These are phyloP conservation scores for Orthosia incerta DNA, from an alignment of 2,888 invertebrate genomes.

Conservation along the genomic window DNA sequence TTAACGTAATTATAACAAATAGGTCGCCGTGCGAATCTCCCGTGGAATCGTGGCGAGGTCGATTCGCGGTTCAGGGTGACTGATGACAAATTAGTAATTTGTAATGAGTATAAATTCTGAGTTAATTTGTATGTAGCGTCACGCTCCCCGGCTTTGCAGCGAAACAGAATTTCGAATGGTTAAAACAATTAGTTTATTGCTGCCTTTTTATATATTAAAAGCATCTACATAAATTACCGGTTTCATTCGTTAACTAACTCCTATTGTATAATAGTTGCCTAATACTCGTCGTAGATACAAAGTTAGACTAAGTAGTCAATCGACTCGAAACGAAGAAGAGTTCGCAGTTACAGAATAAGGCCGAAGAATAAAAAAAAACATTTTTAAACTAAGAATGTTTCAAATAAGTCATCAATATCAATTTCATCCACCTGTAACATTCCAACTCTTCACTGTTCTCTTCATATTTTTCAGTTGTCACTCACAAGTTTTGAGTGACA, in stretches of 20 bases:
- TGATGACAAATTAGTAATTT: conserved; percentile 67
- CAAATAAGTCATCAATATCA: conserved; percentile 46
- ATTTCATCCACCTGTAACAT: conserved; percentile 16
- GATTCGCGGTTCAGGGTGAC: conserved; percentile 63
- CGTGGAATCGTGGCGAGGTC: conserved; percentile 72
- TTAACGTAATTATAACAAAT: conserved; percentile 83
- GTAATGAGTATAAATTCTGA: conserved; percentile 57
- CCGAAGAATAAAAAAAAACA: not conserved
- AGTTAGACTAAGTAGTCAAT: too few relatives aligned
- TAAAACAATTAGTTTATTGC: conserved; percentile 39
- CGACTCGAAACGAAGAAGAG: too few relatives aligned
- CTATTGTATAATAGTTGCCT: too few relatives aligned
- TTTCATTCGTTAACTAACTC: too few relatives aligned
- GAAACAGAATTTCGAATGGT: conserved; percentile 39
- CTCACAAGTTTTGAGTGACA: conserved; percentile 38
- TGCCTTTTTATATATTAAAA: conserved; percentile 13
- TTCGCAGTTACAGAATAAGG: too few relatives aligned
- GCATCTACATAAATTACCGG: not conserved
- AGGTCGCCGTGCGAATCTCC: conserved; percentile 75
- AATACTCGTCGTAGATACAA: too few relatives aligned
- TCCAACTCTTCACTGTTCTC: conserved; percentile 3
- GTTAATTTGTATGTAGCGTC: conserved; percentile 53
- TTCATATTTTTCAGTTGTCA: conserved; percentile 28
- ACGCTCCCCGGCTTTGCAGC: conserved; percentile 31
- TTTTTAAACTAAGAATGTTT: conserved; percentile 9